Base-by-base conservation (phyloP, 1,140 invertebrate genomes). In the Solen grandis region DNA sequence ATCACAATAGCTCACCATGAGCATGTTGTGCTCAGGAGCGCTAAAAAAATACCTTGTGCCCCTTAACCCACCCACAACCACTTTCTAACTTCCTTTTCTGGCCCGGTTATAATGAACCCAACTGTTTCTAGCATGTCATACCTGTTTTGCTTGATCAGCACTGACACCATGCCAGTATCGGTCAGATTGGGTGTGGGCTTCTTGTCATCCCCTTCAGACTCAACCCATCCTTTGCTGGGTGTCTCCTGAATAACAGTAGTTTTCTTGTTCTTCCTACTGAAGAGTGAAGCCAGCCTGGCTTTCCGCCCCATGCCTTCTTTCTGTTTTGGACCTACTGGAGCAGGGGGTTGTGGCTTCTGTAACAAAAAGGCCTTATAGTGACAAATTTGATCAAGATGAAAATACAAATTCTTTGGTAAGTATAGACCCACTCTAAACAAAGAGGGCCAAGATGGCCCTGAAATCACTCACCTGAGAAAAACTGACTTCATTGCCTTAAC, bases 61-160 rank as follows among this genome's bases (percentile, higher is more conserved):
- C n/a, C n/a, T n/a, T n/a, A n/a, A n/a, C n/a, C n/a, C n/a, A n/a
- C n/a, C n/a, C n/a, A n/a, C n/a, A n/a, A n/a, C n/a, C n/a, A n/a
- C n/a, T n/a, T n/a, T n/a, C n/a, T n/a, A n/a, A n/a, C n/a, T n/a
- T n/a, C n/a, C n/a, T n/a, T n/a, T n/a, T n/a, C n/a, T n/a, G n/a
- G n/a, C n/a, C n/a, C n/a, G n/a, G n/a, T n/a, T n/a, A n/a, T n/a
- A n/a, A n/a, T n/a, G n/a, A n/a, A n/a, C n/a, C n/a, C n/a, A n/a
- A n/a, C n/a, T n/a, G n/a, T n/a, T n/a, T n/a, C n/a, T n/a, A n/a
- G n/a, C 13, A 65, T 22, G 13, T 54, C 54, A 38, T 60, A 77
- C 75, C 63, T 77, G 63, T 77, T 77, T 68, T 27, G 60, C 8
- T 55, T 77, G 1, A 41, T 55, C 2, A 77, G 63, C 10, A 77